A percentile compares a stretch with the other conserved stretches of the same genome.
phyloP scores from a whole-genome alignment of 2,888 invertebrate genomes.

The Lissonota sp. region DNA sequence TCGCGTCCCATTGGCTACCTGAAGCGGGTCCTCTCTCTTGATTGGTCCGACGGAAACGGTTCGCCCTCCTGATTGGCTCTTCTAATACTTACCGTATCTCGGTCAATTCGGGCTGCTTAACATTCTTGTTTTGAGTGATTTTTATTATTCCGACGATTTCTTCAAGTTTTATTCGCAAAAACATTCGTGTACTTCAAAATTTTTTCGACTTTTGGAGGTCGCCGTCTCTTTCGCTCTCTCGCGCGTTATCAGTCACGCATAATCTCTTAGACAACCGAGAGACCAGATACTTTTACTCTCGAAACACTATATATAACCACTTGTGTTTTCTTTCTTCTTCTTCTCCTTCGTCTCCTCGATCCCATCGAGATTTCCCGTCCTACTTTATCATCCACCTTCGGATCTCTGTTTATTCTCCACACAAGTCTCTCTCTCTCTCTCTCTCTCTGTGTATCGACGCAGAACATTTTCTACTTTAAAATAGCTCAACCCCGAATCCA shows the following conservation, averaged over 20 bases:
- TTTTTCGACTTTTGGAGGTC: slow-evolving; percentile 45
- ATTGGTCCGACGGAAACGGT: too few species aligned
- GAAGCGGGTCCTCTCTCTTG: too few species aligned
- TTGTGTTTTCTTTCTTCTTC: slow-evolving; percentile 2
- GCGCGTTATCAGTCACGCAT: slow-evolving; percentile 55
- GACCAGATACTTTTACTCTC: slow-evolving; percentile 19
- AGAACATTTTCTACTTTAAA: slow-evolving; percentile 27
- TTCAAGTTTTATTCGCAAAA: too few species aligned
- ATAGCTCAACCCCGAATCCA: slow-evolving; percentile 20
- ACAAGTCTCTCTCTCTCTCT: not conserved
- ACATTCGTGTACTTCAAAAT: too few species aligned
- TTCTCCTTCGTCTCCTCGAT: too few species aligned
- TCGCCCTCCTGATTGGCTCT: too few species aligned
- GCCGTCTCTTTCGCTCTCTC: not conserved
- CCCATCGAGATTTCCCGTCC: too few species aligned
- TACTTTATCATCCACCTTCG: slow-evolving; percentile 18
- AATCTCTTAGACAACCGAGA: slow-evolving; percentile 30
- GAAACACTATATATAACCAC: slow-evolving; percentile 28
- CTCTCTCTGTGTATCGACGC: not conserved
- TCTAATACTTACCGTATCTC: too few species aligned
- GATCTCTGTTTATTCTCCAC: slow-evolving; percentile 32
- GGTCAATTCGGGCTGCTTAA: too few species aligned
- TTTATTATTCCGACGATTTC: too few species aligned
- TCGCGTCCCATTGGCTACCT: too few species aligned
- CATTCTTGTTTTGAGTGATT: too few species aligned